Percentiles rank a stretch among this genome's conserved stretches.
Conservation (phyloP, 2,797 vertebrate genomes). For the Tragelaphus eurycerus region DNA sequence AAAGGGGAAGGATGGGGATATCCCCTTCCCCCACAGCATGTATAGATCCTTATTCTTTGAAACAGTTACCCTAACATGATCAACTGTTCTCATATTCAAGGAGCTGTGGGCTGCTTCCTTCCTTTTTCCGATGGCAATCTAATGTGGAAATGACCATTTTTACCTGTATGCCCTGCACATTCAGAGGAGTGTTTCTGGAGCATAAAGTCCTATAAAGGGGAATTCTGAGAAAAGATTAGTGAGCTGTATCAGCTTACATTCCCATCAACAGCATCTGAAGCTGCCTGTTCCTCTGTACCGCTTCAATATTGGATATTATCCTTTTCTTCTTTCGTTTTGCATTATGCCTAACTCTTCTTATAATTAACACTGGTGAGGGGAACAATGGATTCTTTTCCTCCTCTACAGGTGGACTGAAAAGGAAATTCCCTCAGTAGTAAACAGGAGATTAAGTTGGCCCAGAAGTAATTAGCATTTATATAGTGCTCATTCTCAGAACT, state of each 20-base stretch:
- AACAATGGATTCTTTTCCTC: conserved; percentile 49
- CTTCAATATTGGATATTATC: not conserved
- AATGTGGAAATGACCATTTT: not conserved
- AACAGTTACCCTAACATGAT: not conserved
- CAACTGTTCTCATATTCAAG: not conserved
- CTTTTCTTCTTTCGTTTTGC: conserved; percentile 16
- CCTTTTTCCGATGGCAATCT: not conserved
- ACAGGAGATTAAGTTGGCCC: conserved; percentile 63
- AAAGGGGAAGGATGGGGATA: not conserved
- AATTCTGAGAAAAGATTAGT: not conserved
- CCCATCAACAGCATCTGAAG: not conserved
- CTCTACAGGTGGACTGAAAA: conserved; percentile 60
- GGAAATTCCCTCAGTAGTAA: conserved; percentile 64
- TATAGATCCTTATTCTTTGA: not conserved
- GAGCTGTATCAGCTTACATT: not conserved
- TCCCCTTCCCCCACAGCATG: not conserved
- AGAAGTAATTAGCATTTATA: conserved; percentile 71
- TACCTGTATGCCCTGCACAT: not conserved
- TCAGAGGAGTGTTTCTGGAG: not conserved
- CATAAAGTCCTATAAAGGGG: not conserved
- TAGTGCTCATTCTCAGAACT: conserved; percentile 48
- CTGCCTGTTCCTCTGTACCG: not conserved
- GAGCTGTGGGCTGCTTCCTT: not conserved
- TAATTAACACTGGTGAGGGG: conserved; percentile 54
- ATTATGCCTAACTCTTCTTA: conserved; percentile 15